A percentile compares a stretch with the other conserved stretches of the same genome.
Conservation (phyloP, 2,888 invertebrate species). For the Orchesellides sinensis region DNA sequence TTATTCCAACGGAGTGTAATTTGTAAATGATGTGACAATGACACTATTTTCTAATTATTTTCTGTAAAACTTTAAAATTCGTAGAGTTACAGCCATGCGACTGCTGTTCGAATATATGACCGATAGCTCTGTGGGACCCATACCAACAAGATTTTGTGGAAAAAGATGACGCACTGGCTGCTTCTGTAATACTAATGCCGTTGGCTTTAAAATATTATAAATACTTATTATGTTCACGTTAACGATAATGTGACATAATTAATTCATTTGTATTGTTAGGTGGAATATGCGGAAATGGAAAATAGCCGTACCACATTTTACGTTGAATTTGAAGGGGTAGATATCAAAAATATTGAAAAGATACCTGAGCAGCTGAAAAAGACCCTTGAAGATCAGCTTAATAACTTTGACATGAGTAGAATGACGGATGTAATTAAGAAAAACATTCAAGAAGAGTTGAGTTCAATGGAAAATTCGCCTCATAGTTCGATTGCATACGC, state of each 20-base stretch:
- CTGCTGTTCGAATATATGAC: conserved; percentile 88
- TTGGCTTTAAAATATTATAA: background rate
- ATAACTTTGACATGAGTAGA: conserved; percentile 85
- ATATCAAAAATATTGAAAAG: conserved; percentile 82
- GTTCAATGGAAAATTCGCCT: conserved; percentile 86
- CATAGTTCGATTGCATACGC: conserved; percentile 87
- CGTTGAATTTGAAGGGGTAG: conserved; percentile 87
- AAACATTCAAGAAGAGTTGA: conserved; percentile 83
- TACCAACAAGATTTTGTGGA: conserved; percentile 91
- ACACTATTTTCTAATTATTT: too few relatives aligned
- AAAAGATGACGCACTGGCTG: conserved; percentile 84
- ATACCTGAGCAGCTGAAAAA: conserved; percentile 81
- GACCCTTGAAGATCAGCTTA: conserved; percentile 78
- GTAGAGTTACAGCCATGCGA: conserved; percentile 68
- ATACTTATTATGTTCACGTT: conserved; percentile 17
- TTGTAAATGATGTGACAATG: too few relatives aligned
- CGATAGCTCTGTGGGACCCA: conserved; percentile 90
- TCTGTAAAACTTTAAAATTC: conserved; percentile 13
- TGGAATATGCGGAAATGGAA: conserved; percentile 84
- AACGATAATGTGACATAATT: too few relatives aligned
- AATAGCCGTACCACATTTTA: conserved; percentile 85
- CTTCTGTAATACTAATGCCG: conserved; percentile 79
- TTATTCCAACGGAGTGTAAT: background rate
- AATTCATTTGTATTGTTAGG: conserved; percentile 79
- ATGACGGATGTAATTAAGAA: conserved; percentile 85